These are phyloP conservation scores for Phylloscopus collybita DNA, from an alignment of 2,797 vertebrate genomes.

Conservation along the genomic window DNA sequence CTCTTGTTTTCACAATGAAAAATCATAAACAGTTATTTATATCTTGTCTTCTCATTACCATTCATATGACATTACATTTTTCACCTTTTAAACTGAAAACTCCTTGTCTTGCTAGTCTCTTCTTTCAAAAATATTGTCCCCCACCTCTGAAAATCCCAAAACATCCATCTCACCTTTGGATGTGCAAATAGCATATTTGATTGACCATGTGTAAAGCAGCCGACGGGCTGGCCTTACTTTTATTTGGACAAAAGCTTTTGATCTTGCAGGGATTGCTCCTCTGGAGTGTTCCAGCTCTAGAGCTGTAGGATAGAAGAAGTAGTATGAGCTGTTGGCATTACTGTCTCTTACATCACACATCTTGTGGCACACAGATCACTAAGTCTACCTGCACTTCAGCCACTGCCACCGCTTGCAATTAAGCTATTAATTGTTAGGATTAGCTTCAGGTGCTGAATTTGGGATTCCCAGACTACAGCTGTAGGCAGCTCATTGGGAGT, in stretches of 20 bases:
- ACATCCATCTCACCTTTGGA: slow-evolving; percentile 74
- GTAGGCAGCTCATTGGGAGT: not conserved
- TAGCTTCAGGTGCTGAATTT: not conserved
- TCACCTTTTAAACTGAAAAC: not conserved
- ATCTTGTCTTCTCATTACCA: not conserved
- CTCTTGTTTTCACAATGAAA: not conserved
- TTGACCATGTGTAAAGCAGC: slow-evolving; percentile 83
- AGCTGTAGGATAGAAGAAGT: slow-evolving; percentile 68
- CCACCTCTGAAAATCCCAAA: not conserved
- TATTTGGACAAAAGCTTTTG: slow-evolving; percentile 76
- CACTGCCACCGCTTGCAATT: not conserved
- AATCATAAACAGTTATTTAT: not conserved
- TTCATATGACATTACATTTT: not conserved
- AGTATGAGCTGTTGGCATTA: not conserved
- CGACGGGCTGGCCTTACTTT: slow-evolving; percentile 75
- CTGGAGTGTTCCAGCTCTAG: slow-evolving; percentile 81
- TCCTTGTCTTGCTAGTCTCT: not conserved
- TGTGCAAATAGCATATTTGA: slow-evolving; percentile 82
- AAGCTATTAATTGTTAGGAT: not conserved
- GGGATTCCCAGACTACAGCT: not conserved
- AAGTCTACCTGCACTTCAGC: not conserved
- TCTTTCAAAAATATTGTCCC: not conserved
- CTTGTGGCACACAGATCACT: not conserved
- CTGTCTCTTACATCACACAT: not conserved
- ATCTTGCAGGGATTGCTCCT: slow-evolving; percentile 80